These are phyloP conservation scores for Nyctereutes procyonoides DNA, from an alignment of 2,113 vertebrate genomes.

Conservation along the genomic window DNA sequence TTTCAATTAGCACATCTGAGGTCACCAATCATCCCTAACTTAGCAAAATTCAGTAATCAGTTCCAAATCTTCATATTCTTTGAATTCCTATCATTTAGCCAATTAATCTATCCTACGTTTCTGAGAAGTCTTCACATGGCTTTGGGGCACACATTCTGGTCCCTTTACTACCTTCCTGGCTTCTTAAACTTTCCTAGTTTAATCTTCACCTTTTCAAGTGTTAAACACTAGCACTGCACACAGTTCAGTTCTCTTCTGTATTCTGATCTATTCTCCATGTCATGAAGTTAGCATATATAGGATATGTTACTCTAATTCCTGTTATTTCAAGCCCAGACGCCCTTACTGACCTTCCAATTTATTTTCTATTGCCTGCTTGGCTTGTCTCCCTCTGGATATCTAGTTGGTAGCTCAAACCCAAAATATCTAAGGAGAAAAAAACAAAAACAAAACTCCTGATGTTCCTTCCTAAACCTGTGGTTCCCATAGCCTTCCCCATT, in stretches of 20 bases:
- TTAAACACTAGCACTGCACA: neutral
- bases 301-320: neutral
- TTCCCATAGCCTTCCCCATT: neutral
- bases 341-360: neutral
- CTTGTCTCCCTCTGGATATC: neutral
- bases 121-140: neutral
- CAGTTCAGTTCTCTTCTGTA: neutral
- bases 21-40: neutral
- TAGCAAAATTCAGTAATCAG: neutral
- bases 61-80: constrained; percentile 3
- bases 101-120: neutral
- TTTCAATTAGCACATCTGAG: neutral
- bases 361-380: neutral
- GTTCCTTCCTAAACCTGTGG: neutral
- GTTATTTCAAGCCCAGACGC: neutral
- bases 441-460: neutral
- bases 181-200: neutral
- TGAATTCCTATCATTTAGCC: neutral
- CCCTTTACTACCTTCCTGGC: neutral
- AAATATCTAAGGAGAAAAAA: neutral
- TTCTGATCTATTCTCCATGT: neutral
- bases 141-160: neutral
- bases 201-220: neutral
- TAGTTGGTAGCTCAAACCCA: neutral
- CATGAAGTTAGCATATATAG: too few species aligned